phyloP scores from a whole-genome alignment of 1,140 invertebrate genomes.

The Megalonaias nervosa region DNA sequence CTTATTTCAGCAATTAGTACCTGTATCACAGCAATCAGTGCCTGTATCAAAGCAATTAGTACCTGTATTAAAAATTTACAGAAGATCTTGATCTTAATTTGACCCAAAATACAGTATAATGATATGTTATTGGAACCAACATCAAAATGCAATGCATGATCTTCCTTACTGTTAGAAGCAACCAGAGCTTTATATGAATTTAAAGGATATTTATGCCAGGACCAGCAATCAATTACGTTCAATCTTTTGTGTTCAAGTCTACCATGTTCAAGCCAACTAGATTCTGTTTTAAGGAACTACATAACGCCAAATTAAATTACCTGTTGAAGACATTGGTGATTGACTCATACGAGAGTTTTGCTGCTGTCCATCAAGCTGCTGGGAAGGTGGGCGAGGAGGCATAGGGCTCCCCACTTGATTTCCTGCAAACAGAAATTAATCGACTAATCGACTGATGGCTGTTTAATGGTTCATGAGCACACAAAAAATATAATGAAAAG shows the following conservation, averaged over 20 bases:
- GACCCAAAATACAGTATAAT: neutral
- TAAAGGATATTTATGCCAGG: neutral
- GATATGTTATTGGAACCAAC: neutral
- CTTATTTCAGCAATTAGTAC: neutral
- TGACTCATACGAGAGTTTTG: slow-evolving; percentile 83
- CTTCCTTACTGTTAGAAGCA: neutral
- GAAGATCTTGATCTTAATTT: neutral
- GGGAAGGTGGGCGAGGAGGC: slow-evolving; percentile 91
- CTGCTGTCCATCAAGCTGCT: slow-evolving; percentile 84
- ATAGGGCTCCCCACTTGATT: slow-evolving; percentile 89
- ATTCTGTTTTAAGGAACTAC: no score
- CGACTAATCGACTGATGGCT: no score
- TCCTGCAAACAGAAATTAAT: slow-evolving; percentile 73
- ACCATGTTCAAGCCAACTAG: neutral
- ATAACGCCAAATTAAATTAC: slow-evolving; percentile 57
- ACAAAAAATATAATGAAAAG: no score
- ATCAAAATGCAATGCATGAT: neutral
- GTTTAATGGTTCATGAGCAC: no score
- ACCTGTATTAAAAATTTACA: neutral
- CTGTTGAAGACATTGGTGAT: slow-evolving; percentile 82
- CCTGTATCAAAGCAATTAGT: neutral
- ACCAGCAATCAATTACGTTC: neutral
- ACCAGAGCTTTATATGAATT: neutral
- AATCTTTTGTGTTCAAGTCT: no score
- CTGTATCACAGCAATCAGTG: neutral